Evolutionary conservation across 2,113 vertebrate species (phyloP).

Genomic region (Psittacus erithacus): DNA sequence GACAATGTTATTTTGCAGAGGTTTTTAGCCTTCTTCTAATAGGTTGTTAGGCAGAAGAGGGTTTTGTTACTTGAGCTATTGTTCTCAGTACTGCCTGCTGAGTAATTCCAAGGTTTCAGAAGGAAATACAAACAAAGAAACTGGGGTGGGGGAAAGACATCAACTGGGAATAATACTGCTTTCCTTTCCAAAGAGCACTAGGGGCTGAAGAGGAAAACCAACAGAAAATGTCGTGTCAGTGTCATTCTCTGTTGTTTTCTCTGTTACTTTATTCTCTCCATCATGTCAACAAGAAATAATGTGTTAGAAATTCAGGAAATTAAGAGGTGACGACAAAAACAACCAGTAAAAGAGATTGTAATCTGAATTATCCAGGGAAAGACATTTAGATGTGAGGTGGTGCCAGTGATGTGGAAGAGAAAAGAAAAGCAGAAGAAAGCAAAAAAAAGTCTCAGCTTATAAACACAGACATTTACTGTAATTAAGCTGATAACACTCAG

Average conservation of each 20-base stretch:
- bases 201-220: not conserved
- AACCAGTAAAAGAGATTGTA: not conserved
- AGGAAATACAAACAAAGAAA: not conserved
- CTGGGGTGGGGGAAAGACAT: not conserved
- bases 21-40: not conserved
- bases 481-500: not conserved
- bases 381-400: not conserved
- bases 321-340: not conserved
- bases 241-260: not conserved
- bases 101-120: slow-evolving; percentile 8
- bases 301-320: not conserved
- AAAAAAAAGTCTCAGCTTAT: not conserved
- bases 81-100: not conserved
- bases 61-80: not conserved
- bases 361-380: slow-evolving; percentile 22
- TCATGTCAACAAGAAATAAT: not conserved
- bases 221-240: not conserved
- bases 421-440: not conserved
- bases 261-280: not conserved
- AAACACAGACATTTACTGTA: not conserved
- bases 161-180: not conserved
- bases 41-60: not conserved
- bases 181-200: not conserved
- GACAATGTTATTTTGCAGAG: not conserved
- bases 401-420: not conserved